A percentile compares a stretch with the other conserved stretches of the same genome.
Evolutionary conservation across 2,113 vertebrate genomes (phyloP).

Genomic region (Aptenodytes forsteri): DNA sequence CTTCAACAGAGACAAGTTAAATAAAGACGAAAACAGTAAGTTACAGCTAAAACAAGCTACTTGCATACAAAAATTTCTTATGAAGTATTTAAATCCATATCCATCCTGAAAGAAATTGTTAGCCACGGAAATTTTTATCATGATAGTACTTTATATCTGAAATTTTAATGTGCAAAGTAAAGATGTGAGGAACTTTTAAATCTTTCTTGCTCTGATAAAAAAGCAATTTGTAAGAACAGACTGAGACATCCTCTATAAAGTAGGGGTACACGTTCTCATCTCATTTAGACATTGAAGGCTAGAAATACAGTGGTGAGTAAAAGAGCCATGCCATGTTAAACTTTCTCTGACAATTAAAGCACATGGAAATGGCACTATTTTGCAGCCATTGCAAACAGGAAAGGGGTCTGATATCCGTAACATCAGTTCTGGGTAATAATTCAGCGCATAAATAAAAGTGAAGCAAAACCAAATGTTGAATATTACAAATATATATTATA

Average conservation of each 20-base stretch:
- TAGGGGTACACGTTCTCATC: background rate
- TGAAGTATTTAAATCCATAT: background rate
- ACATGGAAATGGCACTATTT: background rate
- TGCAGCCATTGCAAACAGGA: background rate
- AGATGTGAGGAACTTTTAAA: background rate
- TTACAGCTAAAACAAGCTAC: background rate
- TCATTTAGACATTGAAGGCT: background rate
- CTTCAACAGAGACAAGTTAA: background rate
- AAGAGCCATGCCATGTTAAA: background rate
- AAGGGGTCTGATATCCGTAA: background rate
- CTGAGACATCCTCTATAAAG: accelerated
- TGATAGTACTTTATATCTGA: background rate
- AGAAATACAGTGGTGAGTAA: background rate
- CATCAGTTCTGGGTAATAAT: accelerated
- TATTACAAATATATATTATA: accelerated
- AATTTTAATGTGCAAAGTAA: background rate
- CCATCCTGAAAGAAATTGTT: background rate
- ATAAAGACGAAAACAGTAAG: background rate
- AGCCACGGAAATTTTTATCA: background rate
- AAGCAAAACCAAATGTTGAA: background rate
- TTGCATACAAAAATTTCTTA: background rate
- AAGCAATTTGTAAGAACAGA: background rate
- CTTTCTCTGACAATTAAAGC: background rate
- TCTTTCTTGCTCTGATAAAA: background rate
- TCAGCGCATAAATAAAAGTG: background rate